These are phyloP conservation scores for Dendrolimus houi DNA, from an alignment of 2,888 invertebrate genomes.

Conservation along the genomic window DNA sequence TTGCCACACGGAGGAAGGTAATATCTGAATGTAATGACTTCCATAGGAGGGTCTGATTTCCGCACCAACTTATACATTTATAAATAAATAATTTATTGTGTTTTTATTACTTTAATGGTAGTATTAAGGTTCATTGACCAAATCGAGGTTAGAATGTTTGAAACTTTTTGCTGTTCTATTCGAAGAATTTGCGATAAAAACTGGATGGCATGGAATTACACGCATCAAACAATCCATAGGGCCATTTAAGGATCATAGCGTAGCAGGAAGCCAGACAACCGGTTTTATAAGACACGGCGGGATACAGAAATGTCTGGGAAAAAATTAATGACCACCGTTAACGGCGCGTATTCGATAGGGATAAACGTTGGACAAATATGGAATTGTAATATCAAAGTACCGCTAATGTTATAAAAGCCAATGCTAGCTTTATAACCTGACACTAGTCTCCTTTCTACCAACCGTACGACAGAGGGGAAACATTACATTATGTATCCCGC, in stretches of 20 bases:
- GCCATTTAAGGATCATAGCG: constrained; percentile 52
- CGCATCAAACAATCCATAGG: constrained; percentile 38
- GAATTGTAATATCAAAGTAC: constrained; percentile 28
- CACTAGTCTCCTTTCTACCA: constrained; percentile 6
- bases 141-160: constrained; percentile 28
- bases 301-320: constrained; percentile 34
- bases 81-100: no score
- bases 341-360: constrained; percentile 32
- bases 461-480: constrained; percentile 12
- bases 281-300: constrained; percentile 34
- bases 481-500: constrained; percentile 37
- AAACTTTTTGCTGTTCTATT: constrained; percentile 27
- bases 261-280: constrained; percentile 52
- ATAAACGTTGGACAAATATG: constrained; percentile 31
- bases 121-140: constrained; percentile 28
- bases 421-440: no score
- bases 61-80: neutral
- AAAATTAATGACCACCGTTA: constrained; percentile 45
- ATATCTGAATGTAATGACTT: constrained; percentile 4
- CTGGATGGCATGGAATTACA: constrained; percentile 41
- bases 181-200: constrained; percentile 39
- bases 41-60: neutral
- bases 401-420: constrained; percentile 20
- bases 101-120: neutral
- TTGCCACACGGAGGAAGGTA: constrained; percentile 8